Conservation (phyloP, 1,140 invertebrate species). For the Zaprionus tsacasi region DNA sequence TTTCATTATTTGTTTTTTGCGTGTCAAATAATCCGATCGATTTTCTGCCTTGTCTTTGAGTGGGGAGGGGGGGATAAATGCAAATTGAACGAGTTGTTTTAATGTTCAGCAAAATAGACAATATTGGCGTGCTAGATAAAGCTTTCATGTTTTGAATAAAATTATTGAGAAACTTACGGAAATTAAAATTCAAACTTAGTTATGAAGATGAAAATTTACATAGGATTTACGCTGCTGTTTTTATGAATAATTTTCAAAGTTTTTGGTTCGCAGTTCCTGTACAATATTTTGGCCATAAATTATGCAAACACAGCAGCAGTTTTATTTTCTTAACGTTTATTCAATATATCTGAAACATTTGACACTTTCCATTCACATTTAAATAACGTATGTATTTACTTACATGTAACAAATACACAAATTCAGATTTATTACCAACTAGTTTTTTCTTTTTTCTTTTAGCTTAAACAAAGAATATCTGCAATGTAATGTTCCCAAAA, state of each 20-base stretch:
- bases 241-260: conserved; percentile 2
- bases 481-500: not conserved
- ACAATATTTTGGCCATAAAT: not conserved
- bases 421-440: conserved; percentile 7
- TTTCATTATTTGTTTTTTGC: conserved; percentile 13
- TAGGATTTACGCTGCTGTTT: not conserved
- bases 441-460: not conserved
- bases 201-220: not conserved
- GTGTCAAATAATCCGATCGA: not conserved
- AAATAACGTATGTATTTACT: conserved; percentile 13
- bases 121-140: not conserved
- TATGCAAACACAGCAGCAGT: not conserved
- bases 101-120: not conserved
- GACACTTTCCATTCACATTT: conserved; percentile 36
- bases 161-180: not conserved
- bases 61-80: conserved; percentile 22
- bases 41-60: conserved; percentile 23
- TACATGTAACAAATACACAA: conserved; percentile 5
- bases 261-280: not conserved
- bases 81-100: conserved; percentile 25
- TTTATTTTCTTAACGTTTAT: conserved; percentile 22
- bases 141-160: conserved; percentile 20
- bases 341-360: conserved; percentile 26
- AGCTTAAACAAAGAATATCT: not conserved
- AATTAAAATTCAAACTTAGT: conserved; percentile 3